Percentiles rank a stretch among this genome's conserved stretches.
These are phyloP conservation scores for Apodemia duryi DNA, from an alignment of 2,888 invertebrate species.

Conservation along the genomic window DNA sequence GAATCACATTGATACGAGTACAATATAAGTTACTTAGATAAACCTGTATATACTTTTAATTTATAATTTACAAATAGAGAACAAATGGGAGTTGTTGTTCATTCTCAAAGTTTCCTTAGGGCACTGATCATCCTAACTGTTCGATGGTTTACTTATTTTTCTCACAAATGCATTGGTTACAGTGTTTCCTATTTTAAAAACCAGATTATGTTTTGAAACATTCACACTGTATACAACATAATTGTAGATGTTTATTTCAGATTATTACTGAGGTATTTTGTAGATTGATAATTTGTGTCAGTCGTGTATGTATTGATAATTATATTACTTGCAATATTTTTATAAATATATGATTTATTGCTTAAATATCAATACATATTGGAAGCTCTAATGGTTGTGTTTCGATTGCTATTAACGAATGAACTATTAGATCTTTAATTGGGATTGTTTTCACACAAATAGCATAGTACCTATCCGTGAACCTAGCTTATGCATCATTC, in stretches of 20 bases:
- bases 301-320: slow-evolving; percentile 48
- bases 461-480: slow-evolving; percentile 14
- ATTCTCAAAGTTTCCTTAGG: slow-evolving; percentile 18
- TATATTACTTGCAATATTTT: slow-evolving; percentile 56
- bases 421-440: slow-evolving; percentile 12
- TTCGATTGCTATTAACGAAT: slow-evolving; percentile 21
- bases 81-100: slow-evolving; percentile 23
- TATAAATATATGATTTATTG: slow-evolving; percentile 54
- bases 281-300: slow-evolving; percentile 39
- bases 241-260: slow-evolving; percentile 19
- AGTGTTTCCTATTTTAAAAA: slow-evolving; percentile 52
- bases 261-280: slow-evolving; percentile 22
- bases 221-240: slow-evolving; percentile 22
- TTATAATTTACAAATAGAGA: slow-evolving; percentile 29
- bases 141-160: slow-evolving; percentile 48
- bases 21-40: slow-evolving; percentile 20
- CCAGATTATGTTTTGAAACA: slow-evolving; percentile 50
- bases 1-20: slow-evolving; percentile 23
- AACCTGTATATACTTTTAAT: slow-evolving; percentile 19
- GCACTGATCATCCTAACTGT: slow-evolving; percentile 46
- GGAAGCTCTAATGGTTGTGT: slow-evolving; percentile 31
- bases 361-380: slow-evolving; percentile 42
- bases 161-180: slow-evolving; percentile 50
- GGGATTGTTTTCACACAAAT: slow-evolving; percentile 17
- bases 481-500: slow-evolving; percentile 20